Percentiles rank a stretch among this genome's conserved stretches.
These are phyloP conservation scores for Enteromius paludinosus DNA, from an alignment of 2,797 vertebrate species.

Conservation along the genomic window DNA sequence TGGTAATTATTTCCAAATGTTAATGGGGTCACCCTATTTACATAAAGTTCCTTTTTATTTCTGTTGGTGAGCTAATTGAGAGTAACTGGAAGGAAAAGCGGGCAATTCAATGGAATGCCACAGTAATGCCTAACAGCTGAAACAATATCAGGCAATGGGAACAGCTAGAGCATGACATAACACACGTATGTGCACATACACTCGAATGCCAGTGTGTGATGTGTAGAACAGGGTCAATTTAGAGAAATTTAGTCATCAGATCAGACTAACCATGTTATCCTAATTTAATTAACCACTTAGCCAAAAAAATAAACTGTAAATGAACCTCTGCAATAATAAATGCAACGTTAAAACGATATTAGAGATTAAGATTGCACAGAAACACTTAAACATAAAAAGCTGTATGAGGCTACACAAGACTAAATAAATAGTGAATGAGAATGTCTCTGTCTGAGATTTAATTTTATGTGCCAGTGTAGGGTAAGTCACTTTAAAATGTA, in stretches of 20 bases:
- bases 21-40: constrained; percentile 34
- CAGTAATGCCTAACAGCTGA: constrained; percentile 83
- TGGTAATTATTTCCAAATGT: constrained; percentile 51
- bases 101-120: constrained; percentile 69
- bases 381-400: constrained; percentile 11
- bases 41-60: constrained; percentile 56
- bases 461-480: not conserved
- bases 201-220: not conserved
- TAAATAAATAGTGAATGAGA: not conserved
- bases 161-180: constrained; percentile 55
- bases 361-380: constrained; percentile 7
- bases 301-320: constrained; percentile 31
- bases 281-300: constrained; percentile 65
- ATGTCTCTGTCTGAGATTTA: not conserved
- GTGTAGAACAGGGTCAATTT: constrained; percentile 50
- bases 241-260: constrained; percentile 62
- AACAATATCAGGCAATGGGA: constrained; percentile 71
- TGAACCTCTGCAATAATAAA: not conserved
- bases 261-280: constrained; percentile 66
- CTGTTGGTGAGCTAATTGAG: constrained; percentile 47
- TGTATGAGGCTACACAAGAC: not conserved
- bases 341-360: constrained; percentile 21
- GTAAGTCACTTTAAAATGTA: too few species aligned
- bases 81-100: constrained; percentile 55
- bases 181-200: constrained; percentile 33